A percentile compares a stretch with the other conserved stretches of the same genome.
Evolutionary conservation across 1,140 invertebrate species (phyloP).

Genomic region (Teleogryllus occipitalis): DNA sequence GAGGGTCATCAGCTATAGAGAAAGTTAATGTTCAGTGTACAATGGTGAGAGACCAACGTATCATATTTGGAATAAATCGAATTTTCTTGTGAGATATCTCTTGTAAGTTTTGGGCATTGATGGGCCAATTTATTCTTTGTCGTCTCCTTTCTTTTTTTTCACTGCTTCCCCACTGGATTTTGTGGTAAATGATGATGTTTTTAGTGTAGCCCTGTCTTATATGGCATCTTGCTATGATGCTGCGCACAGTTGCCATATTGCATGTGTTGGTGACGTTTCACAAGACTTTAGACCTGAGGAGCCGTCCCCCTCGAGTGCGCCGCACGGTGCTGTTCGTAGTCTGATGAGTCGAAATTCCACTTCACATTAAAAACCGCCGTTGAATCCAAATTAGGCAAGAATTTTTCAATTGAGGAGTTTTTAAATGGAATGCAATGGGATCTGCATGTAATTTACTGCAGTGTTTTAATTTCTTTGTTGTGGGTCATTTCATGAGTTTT

Average conservation of each 20-base stretch:
- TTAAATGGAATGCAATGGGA: not conserved
- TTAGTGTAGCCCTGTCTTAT: constrained; percentile 21
- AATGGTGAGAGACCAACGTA: too few species aligned
- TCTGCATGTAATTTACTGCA: not conserved
- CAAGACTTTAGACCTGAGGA: not conserved
- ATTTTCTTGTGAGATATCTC: not conserved
- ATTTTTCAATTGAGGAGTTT: not conserved
- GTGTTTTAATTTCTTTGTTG: too few species aligned
- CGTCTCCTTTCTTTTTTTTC: constrained; percentile 22
- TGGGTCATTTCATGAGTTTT: too few species aligned
- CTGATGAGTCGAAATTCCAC: not conserved
- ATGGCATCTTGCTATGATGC: constrained; percentile 17
- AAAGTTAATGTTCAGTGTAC: too few species aligned
- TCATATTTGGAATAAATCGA: not conserved
- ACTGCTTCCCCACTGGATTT: constrained; percentile 22
- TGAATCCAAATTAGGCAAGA: not conserved
- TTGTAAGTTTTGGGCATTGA: not conserved
- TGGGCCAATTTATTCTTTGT: constrained; percentile 16
- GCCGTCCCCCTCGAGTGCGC: too few species aligned
- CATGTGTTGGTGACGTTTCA: not conserved
- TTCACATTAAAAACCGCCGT: not conserved
- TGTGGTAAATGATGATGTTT: constrained; percentile 22
- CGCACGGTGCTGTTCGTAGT: not conserved
- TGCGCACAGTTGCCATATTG: not conserved
- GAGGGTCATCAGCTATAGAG: too few species aligned